Conservation (phyloP, 1,140 invertebrate genomes). For the Pseudomyrmex dendroicus region DNA sequence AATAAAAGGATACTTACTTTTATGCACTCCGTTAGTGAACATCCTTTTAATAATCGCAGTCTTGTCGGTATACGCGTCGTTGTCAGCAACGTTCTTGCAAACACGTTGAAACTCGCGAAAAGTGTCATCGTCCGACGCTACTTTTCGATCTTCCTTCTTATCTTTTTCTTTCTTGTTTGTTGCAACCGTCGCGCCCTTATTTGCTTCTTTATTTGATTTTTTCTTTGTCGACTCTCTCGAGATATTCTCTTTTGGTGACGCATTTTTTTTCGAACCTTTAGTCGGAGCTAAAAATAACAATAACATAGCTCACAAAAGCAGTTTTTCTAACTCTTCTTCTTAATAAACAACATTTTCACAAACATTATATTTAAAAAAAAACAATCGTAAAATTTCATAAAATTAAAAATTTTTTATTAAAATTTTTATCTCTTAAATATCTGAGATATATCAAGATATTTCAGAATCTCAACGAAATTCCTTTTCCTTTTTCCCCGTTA, state of each 20-base stretch:
- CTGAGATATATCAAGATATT: no score
- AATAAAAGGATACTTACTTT: slow-evolving; percentile 80
- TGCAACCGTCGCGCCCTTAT: not conserved
- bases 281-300: not conserved
- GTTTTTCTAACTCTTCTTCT: no score
- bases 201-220: not conserved
- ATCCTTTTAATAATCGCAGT: slow-evolving; percentile 90
- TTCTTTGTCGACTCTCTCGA: not conserved
- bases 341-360: not conserved
- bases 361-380: not conserved
- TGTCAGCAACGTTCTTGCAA: slow-evolving; percentile 91
- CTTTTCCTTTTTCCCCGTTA: no score
- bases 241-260: not conserved
- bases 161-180: not conserved
- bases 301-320: not conserved
- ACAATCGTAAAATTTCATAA: no score
- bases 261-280: slow-evolving; percentile 7
- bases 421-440: no score
- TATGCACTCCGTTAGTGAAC: slow-evolving; percentile 88
- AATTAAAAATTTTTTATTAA: no score
- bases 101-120: slow-evolving; percentile 92
- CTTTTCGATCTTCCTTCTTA: not conserved
- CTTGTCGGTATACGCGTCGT: slow-evolving; percentile 93
- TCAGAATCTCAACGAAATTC: no score
- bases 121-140: slow-evolving; percentile 87